These are phyloP conservation scores for Xenops minutus DNA, from an alignment of 2,797 vertebrate species.

Conservation along the genomic window DNA sequence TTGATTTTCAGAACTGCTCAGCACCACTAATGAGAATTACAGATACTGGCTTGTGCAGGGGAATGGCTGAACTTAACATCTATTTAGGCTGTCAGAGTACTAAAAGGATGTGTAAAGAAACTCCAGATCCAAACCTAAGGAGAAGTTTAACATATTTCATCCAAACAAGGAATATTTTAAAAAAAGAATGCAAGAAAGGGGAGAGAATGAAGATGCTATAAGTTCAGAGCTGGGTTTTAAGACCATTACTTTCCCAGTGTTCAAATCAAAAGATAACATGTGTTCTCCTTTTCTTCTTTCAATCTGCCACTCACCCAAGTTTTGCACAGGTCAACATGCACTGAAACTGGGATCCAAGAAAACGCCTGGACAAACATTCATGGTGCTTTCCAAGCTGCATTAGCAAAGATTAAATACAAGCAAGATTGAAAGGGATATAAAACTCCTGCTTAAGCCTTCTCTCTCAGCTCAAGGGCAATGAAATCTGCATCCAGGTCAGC, in stretches of 20 bases:
- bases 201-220: not conserved
- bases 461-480: not conserved
- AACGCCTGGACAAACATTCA: not conserved
- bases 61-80: not conserved
- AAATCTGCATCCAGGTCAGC: conserved; percentile 31
- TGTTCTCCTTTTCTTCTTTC: not conserved
- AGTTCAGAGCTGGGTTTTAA: not conserved
- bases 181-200: not conserved
- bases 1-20: conserved; percentile 1
- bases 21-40: not conserved
- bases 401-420: conserved; percentile 31
- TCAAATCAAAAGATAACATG: not conserved
- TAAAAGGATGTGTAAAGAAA: not conserved
- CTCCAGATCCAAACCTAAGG: not conserved
- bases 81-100: not conserved
- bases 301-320: not conserved
- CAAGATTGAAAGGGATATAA: conserved; percentile 23
- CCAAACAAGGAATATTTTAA: not conserved
- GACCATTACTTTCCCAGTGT: not conserved
- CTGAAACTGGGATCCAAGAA: not conserved
- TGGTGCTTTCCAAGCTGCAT: not conserved
- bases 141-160: not conserved
- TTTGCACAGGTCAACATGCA: not conserved
- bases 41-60: not conserved
- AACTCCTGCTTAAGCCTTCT: conserved; percentile 15